Base-by-base conservation (phyloP, 2,113 vertebrate genomes). In the Alligator mississippiensis region DNA sequence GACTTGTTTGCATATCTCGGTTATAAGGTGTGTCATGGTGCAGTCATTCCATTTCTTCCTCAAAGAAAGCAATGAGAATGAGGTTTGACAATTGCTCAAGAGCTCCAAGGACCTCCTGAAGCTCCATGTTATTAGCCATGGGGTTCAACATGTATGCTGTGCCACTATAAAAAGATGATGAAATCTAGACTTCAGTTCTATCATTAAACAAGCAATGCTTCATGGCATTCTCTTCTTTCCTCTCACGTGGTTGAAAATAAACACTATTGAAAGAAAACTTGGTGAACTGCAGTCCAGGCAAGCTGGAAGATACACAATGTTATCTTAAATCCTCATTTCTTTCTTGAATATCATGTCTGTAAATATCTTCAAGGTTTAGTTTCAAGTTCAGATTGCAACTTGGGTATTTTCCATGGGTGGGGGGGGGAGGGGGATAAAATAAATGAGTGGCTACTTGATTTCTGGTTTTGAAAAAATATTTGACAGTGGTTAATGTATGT, bases 321-420 rank as follows among this genome's bases (percentile, higher is more conserved):
- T 11, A 5, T 38, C 3, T 1, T 9, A 6, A n/a, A 2, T 6
- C 58, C 28, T 19, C 3, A 12, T 1, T 10, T 34, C 55, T 59
- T 89, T 82, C 21, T 34, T 38, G 21, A 6, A 24, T 74, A 74
- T 30, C 11, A 79, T n/a, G 30, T 25, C 27, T 76, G 22, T 82
- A 66, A 27, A 21, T 38, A 38, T 90, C 78, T 70, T 88, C n/a
- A 82, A 14, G 68, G 10, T 3, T 82, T 55, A n/a, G 13, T 80
- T 90, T 76, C 83, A 89, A 10, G 9, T 24, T 2, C 4, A 38
- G 6, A 6, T 38, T 38, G 38, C 34, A 34, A 34, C n/a, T 21
- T 38, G 34, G 38, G 38, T 38, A 72, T 72, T 38, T 72, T 70
- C 34, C 21, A 38, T 72, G 5, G 34, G 34, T 38, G 34, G 38